A percentile compares a stretch with the other conserved stretches of the same genome.
These are phyloP conservation scores for Carduelis carduelis DNA, from an alignment of 2,797 vertebrate species.

Conservation along the genomic window DNA sequence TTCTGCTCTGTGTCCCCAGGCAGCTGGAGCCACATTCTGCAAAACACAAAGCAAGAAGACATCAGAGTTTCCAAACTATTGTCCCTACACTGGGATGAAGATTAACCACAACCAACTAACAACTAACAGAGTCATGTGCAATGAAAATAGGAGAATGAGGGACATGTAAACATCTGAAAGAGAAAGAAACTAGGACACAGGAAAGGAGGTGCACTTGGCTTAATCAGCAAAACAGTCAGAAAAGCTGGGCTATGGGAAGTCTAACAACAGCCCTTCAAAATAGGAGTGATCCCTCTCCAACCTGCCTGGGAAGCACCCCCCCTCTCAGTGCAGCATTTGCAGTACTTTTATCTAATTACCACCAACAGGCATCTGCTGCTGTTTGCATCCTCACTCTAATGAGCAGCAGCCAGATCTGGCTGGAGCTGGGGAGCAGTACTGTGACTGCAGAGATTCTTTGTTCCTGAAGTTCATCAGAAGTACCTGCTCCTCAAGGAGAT, in stretches of 20 bases:
- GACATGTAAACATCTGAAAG: neutral
- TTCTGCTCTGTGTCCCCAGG: neutral
- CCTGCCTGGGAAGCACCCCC: neutral
- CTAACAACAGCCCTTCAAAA: neutral
- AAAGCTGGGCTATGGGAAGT: neutral
- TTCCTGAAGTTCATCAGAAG: neutral
- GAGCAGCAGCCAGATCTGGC: neutral
- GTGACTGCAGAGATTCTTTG: neutral
- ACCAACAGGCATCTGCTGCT: conserved; percentile 41
- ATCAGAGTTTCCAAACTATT: accelerated
- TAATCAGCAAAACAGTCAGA: neutral
- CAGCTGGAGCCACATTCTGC: neutral
- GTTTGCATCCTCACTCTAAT: neutral
- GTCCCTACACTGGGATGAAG: neutral
- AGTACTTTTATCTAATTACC: conserved; percentile 15
- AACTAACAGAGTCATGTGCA: neutral
- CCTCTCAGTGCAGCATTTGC: neutral
- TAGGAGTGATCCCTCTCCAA: neutral
- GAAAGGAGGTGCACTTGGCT: neutral
- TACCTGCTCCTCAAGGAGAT: neutral
- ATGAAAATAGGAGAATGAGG: neutral
- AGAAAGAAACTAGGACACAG: neutral
- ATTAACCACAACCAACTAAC: neutral
- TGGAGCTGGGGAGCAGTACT: neutral
- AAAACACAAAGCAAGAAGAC: neutral